Evolutionary conservation across 2,797 vertebrate genomes (phyloP).

Genomic region (Hemibagrus guttatus): DNA sequence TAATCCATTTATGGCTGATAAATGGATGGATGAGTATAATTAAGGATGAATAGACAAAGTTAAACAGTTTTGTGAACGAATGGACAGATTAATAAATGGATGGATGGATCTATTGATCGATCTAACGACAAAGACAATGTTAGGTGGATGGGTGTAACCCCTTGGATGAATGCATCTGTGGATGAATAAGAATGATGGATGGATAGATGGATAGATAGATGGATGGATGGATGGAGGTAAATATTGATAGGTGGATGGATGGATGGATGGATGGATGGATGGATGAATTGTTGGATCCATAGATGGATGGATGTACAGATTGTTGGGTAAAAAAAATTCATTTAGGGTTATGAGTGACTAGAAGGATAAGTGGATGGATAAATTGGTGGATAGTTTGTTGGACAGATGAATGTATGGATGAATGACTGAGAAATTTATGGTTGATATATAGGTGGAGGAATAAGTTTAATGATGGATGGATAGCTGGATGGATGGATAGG

Average conservation of each 20-base stretch:
- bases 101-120: too few species aligned
- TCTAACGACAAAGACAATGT: too few species aligned
- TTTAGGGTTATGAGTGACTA: background rate
- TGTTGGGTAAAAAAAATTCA: background rate
- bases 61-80: background rate
- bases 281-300: background rate
- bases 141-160: background rate
- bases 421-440: background rate
- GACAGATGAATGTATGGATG: background rate
- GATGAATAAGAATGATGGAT: too few species aligned
- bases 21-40: background rate
- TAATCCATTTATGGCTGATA: background rate
- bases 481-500: background rate
- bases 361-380: background rate
- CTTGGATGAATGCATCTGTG: background rate
- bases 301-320: background rate
- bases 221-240: background rate
- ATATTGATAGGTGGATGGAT: background rate
- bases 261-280: background rate
- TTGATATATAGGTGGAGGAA: background rate
- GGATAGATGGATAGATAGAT: background rate
- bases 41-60: background rate
- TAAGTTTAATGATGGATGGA: background rate
- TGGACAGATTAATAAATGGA: background rate
- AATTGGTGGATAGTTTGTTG: background rate